Percentiles rank a stretch among this genome's conserved stretches.
These are phyloP conservation scores for Sclerurus mexicanus DNA, from an alignment of 2,113 vertebrate genomes.

Conservation along the genomic window DNA sequence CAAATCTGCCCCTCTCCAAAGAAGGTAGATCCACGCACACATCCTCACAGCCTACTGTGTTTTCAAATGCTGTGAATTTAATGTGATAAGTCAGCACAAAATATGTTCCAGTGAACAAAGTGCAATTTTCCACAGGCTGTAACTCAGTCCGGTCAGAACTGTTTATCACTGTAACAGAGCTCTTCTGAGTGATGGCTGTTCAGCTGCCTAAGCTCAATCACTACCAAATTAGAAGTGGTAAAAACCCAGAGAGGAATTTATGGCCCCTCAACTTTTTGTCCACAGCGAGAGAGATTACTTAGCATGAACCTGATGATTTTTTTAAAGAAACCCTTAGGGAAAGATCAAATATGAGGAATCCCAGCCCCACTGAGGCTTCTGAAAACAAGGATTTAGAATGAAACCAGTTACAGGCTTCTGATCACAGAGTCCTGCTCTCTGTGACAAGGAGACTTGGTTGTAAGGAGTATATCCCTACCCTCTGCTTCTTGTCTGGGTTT, in stretches of 20 bases:
- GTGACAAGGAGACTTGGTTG: background rate
- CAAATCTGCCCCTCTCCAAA: background rate
- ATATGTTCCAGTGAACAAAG: background rate
- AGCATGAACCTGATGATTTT: background rate
- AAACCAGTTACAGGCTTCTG: background rate
- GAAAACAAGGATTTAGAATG: background rate
- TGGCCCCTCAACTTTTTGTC: background rate
- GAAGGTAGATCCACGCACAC: background rate
- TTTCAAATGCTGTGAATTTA: background rate
- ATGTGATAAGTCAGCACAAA: background rate
- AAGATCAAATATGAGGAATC: background rate
- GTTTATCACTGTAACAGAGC: background rate
- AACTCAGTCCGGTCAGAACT: background rate
- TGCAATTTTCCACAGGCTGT: background rate
- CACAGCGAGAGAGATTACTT: background rate
- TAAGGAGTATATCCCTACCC: slow-evolving; percentile 27
- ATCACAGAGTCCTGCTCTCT: background rate
- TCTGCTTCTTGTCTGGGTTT: slow-evolving; percentile 58
- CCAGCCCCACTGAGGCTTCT: background rate
- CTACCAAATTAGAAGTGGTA: background rate
- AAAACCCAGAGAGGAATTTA: background rate
- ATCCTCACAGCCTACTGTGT: background rate
- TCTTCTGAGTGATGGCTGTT: background rate
- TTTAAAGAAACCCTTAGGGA: background rate
- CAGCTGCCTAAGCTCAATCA: background rate